phyloP scores from a whole-genome alignment of 2,797 vertebrate genomes.

The Champsocephalus gunnari region DNA sequence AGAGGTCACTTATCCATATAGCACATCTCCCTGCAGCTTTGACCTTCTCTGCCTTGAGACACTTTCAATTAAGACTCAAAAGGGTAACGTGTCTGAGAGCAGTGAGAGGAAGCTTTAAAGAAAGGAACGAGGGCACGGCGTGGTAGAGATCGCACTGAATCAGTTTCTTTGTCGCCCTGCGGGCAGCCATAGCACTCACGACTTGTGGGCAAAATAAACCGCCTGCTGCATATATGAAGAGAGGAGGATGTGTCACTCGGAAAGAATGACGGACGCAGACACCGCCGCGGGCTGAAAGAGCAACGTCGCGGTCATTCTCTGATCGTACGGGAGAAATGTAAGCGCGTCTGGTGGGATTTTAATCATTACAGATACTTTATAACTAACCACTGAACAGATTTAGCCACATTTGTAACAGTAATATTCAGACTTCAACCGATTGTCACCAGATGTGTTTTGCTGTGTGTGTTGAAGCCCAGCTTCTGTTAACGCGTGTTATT shows the following conservation, averaged over 20 bases:
- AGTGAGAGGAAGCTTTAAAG: neutral
- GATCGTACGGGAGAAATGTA: neutral
- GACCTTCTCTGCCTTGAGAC: conserved; percentile 61
- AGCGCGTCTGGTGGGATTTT: neutral
- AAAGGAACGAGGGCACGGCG: conserved; percentile 43
- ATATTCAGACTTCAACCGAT: no score
- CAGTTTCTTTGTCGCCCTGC: conserved; percentile 39
- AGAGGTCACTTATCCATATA: conserved; percentile 40
- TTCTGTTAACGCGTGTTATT: neutral
- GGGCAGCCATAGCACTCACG: conserved; percentile 18
- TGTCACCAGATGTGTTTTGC: neutral
- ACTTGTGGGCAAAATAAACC: conserved; percentile 48
- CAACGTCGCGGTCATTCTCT: neutral
- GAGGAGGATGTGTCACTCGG: neutral
- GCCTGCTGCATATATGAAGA: conserved; percentile 6
- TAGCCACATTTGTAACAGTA: neutral
- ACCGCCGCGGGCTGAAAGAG: conserved; percentile 14
- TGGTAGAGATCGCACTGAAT: conserved; percentile 54
- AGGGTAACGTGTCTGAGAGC: conserved; percentile 47
- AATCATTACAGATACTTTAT: neutral
- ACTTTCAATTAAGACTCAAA: conserved; percentile 54
- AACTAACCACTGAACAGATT: neutral
- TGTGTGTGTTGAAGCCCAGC: neutral
- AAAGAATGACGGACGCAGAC: neutral
- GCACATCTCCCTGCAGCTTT: conserved; percentile 32